Evolutionary conservation across 1,140 invertebrate genomes (phyloP).

Genomic region (Ips nitidus): DNA sequence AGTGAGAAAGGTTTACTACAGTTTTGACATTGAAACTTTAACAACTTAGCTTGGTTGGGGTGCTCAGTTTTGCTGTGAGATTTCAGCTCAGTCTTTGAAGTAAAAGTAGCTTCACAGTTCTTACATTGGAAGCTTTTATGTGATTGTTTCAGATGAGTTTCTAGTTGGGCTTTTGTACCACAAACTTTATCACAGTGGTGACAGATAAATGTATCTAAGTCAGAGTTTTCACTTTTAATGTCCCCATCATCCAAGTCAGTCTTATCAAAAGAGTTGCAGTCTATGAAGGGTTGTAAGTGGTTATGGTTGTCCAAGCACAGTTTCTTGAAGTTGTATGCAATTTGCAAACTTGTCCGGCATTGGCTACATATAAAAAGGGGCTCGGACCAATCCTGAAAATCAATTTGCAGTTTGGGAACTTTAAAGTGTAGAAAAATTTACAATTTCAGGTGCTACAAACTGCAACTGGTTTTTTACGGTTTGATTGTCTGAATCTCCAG

Average conservation of each 20-base stretch:
- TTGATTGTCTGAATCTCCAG: too few species aligned
- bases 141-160: slow-evolving; percentile 3
- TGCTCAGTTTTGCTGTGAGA: slow-evolving; percentile 24
- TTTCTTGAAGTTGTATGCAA: slow-evolving; percentile 15
- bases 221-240: neutral
- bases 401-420: neutral
- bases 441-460: neutral
- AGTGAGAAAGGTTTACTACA: slow-evolving; percentile 33
- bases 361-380: slow-evolving; percentile 22
- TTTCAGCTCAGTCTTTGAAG: slow-evolving; percentile 17
- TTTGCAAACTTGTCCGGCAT: slow-evolving; percentile 18
- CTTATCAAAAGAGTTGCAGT: neutral
- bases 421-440: neutral
- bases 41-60: slow-evolving; percentile 14
- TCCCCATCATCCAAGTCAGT: neutral
- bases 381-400: slow-evolving; percentile 28
- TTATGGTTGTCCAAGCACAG: neutral
- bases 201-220: slow-evolving; percentile 15
- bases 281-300: too few species aligned
- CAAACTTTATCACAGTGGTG: slow-evolving; percentile 23
- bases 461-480: neutral
- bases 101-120: slow-evolving; percentile 17
- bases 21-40: slow-evolving; percentile 40
- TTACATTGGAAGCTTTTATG: slow-evolving; percentile 6
- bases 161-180: slow-evolving; percentile 18